A percentile compares a stretch with the other conserved stretches of the same genome.
phyloP scores from a whole-genome alignment of 2,797 vertebrate species.

The Luscinia megarhynchos region DNA sequence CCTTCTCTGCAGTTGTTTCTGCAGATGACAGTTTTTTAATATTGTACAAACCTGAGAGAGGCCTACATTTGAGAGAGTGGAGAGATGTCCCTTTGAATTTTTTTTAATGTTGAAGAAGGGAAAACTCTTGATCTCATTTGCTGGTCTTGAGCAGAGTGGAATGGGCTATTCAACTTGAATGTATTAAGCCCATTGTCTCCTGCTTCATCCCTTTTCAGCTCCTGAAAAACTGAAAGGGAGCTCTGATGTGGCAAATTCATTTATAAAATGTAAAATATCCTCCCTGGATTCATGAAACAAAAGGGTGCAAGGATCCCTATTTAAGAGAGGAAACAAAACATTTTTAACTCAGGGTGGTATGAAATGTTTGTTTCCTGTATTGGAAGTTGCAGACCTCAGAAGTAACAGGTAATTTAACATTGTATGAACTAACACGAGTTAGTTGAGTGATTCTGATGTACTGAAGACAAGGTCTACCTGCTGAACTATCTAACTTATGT shows the following conservation, averaged over 20 bases:
- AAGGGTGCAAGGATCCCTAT: background rate
- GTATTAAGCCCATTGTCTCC: background rate
- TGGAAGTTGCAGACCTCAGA: background rate
- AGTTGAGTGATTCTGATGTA: background rate
- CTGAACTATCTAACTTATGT: background rate
- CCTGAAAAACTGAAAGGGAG: background rate
- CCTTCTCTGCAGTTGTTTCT: background rate
- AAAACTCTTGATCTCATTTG: background rate
- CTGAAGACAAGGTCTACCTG: background rate
- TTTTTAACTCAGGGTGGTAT: background rate
- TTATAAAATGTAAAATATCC: background rate
- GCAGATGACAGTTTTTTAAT: background rate
- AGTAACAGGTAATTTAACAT: background rate
- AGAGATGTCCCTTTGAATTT: background rate
- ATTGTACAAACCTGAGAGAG: background rate
- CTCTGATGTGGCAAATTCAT: background rate
- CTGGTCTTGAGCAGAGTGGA: background rate
- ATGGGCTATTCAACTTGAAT: background rate
- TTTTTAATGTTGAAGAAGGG: background rate
- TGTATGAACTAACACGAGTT: background rate
- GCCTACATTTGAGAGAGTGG: background rate
- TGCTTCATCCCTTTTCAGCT: background rate
- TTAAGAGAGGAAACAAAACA: background rate
- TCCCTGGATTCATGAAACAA: background rate
- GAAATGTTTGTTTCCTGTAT: background rate